Evolutionary conservation across 2,888 invertebrate genomes (phyloP), one percentile per base, ranked within the genome.

Genomic region (Papilio protenor): DNA sequence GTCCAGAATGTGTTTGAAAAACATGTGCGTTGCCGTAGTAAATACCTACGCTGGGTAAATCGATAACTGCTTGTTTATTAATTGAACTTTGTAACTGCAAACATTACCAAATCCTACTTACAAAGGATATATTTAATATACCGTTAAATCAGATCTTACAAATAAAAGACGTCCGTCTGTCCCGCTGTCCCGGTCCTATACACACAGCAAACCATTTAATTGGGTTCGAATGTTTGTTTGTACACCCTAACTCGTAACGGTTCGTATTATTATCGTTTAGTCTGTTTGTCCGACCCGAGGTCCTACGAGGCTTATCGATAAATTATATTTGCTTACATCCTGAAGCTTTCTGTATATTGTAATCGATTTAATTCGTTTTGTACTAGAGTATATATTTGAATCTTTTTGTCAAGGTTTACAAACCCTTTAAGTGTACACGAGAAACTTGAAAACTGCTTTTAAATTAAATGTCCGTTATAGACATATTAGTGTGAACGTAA

Each of bases 181-280:
- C 75, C 59, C 77, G 79, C 70, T 76, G 72, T 61, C 49, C 69
- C 77, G 83, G 87, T 91, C 92, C 92, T 92, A 89, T 86, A 83
- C 87, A 91, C 86, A 92, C 92, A 92, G 85, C 83, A 85, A 85
- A 84, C 88, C 89, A 91, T 92, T 91, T 92, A 92, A 92, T 92
- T 92, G 91, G 91, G 90, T 87, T 84, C 86, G 84, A 85, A 86
- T 87, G 88, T 91, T 87, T 91, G 87, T 89, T 87, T 89, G 89
- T 86, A 82, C 85, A 82, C 81, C 83, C 79, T 81, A 81, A 83
- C 81, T 81, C 75, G 77, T 73, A 81, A 77, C 83, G 84, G 83
- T 85, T 84, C 75, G 78, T 71, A 87, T 87, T 90, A 89, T 88
- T 86, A 87, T 86, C 86, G 84, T 84, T 82, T 80, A 61, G 71